Base-by-base conservation (phyloP, 1,140 invertebrate species). In the Aphelenchoides besseyi region DNA sequence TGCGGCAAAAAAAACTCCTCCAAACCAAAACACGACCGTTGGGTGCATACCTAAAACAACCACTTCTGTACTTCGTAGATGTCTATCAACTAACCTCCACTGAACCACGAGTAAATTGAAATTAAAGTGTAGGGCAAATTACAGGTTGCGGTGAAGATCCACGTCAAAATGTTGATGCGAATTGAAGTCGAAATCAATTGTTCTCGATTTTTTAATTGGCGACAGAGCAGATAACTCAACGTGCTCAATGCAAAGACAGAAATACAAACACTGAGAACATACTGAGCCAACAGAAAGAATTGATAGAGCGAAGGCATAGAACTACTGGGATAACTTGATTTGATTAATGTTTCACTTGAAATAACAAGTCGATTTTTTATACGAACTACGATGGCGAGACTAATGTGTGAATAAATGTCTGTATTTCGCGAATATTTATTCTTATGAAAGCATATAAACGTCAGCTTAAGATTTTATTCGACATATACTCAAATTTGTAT, bases 81-180 rank as follows among this genome's bases (percentile, higher is more conserved):
- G 23, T 33, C 55, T 28, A 8, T 33, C 5, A 33, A 59, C 55
- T 59, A 5, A 59, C 55, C 55, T 5, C 26, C 55, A 8, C 5
- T 59, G 12, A 59, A 33, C 55, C 55, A 59, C 5, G 55, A 5
- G 18, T 8, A 5, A 33, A 59, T 59, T 33, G 55, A 59, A 59
- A 12, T 8, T 8, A 23, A 8, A 8, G 55, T 59, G 55, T 59
- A 59, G 55, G 5, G 5, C 5, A 59, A 8, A 18, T 59, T 23
- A 33, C 5, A 59, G 18, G 12, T 8, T 23, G 32, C 32, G 12
- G 55, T 23, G 12, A 59, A 5, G 55, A 12, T 16, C 55, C 55
- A 59, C 18, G 55, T 18, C 26, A 12, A 59, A 8, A 59, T 59
- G 55, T 59, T 59, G 12, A 59, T 33, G 12, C 5, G 5, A 33